Conservation (phyloP, 1,140 invertebrate genomes). For the Drosophila sturtevanti region DNA sequence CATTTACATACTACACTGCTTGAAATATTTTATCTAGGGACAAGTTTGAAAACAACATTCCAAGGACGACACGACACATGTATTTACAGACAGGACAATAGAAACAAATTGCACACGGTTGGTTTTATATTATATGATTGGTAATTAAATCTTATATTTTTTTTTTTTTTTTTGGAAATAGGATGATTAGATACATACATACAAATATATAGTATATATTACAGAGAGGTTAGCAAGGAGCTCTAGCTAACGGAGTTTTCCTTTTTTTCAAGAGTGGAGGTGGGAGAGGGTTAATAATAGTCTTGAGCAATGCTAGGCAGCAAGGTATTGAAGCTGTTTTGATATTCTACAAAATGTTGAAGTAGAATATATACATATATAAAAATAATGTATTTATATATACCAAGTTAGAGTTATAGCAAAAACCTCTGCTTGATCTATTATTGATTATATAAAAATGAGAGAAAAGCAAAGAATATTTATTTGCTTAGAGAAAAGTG, state of each 20-base stretch:
- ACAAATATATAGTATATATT: conserved; percentile 49
- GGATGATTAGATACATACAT: conserved; percentile 18
- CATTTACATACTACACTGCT: conserved; percentile 60
- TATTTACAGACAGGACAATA: conserved; percentile 67
- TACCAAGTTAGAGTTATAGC: conserved; percentile 2
- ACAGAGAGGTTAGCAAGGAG: conserved; percentile 57
- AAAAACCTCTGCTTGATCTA: background rate
- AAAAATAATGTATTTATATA: background rate
- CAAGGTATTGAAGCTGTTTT: conserved; percentile 19
- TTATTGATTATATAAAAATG: background rate
- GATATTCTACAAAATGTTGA: background rate
- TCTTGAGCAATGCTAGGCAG: background rate
- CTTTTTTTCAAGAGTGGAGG: too few species aligned
- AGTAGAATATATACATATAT: conserved; percentile 24
- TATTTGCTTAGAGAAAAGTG: background rate
- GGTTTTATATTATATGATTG: background rate
- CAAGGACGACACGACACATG: conserved; percentile 36
- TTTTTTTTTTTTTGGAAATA: background rate
- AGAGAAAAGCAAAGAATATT: conserved; percentile 21
- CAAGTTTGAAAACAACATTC: conserved; percentile 36
- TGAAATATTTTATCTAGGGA: conserved; percentile 11
- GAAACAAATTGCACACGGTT: background rate
- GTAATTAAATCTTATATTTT: background rate
- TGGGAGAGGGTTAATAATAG: conserved; percentile 24
- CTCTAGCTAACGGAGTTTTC: conserved; percentile 41